Evolutionary conservation across 2,888 invertebrate species (phyloP), one percentile per base, ranked within the genome.

Genomic region (Eulithis testata): DNA sequence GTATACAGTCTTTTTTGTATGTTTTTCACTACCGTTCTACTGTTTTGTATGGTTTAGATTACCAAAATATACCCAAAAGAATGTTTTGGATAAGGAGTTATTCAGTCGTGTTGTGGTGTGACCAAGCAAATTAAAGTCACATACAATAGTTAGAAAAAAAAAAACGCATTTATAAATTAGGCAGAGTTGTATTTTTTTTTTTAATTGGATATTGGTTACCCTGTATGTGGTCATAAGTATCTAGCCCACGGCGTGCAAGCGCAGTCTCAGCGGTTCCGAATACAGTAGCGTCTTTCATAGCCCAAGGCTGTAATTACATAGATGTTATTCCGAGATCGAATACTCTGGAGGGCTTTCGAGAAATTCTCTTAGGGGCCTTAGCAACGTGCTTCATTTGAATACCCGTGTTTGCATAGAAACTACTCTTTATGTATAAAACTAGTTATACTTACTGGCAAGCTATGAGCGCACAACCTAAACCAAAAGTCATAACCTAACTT

Each of bases 301-400:
- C 73, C 69, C 69, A 72, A 69, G 73, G 71, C 71, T 55, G 65
- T 70, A 66, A 71, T 73, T 73, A 70, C 47, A 65, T 56, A 55
- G 63, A 70, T 66, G 59, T 66, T 55, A 65, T 68, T 58, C 65
- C 44, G 40, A 63, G 67, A 70, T 69, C 60, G 40, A 12, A 43
- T 64, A 45, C 51, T 60, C 63, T 63, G 44, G 63, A 61, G 61
- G 66, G 68, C 56, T 67, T 71, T 69, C 63, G 40, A 71, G 63
- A 65, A 71, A 65, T 65, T 65, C 55, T 14, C 61, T 40, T 44
- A 27, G 54, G 37, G 52, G 52, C 49, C 37, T 60, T 58, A 53
- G 45, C 51, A 55, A 12, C 52, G 21, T 43, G 37, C 21, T 40
- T 57, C 57, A 63, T 63, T 67, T 63, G 37, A 60, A 63, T 63